Evolutionary conservation across 2,113 vertebrate species (phyloP).

Genomic region (Collichthys lucidus): DNA sequence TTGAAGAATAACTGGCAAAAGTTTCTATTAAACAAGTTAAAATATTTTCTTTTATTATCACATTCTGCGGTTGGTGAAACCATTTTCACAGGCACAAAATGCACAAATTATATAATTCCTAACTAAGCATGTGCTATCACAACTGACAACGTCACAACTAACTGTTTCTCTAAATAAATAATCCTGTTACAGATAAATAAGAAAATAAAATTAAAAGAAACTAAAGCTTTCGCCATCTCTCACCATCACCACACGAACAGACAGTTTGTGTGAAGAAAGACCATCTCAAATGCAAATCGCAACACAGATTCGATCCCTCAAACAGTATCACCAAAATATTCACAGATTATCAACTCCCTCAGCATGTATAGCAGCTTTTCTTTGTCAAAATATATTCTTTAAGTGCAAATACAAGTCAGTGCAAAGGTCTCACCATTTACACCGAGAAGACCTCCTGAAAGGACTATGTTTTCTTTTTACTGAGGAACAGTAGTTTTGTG

Average conservation of each 20-base stretch:
- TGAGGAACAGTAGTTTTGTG: background rate
- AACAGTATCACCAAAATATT: constrained; percentile 14
- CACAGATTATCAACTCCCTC: constrained; percentile 7
- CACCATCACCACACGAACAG: background rate
- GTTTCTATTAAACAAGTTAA: constrained; percentile 19
- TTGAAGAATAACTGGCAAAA: background rate
- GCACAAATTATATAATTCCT: background rate
- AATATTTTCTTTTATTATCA: constrained; percentile 53
- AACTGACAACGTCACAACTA: constrained; percentile 22
- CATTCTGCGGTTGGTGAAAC: constrained; percentile 27
- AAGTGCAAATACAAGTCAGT: constrained; percentile 31
- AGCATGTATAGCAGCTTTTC: constrained; percentile 47
- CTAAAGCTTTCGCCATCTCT: constrained; percentile 13
- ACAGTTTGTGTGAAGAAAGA: constrained; percentile 26
- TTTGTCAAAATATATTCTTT: background rate
- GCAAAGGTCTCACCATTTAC: background rate
- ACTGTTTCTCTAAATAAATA: constrained; percentile 57
- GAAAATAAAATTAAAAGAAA: constrained; percentile 41
- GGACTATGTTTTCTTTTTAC: background rate
- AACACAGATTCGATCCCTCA: constrained; percentile 15
- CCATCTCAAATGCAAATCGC: constrained; percentile 32
- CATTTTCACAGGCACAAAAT: constrained; percentile 47
- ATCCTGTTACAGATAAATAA: constrained; percentile 11
- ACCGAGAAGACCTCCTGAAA: constrained; percentile 6
- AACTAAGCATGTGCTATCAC: constrained; percentile 13